These are phyloP conservation scores for Ophiothrix spiculata DNA, from an alignment of 35 echinoderm and acorn worm species.

Conservation along the genomic window DNA sequence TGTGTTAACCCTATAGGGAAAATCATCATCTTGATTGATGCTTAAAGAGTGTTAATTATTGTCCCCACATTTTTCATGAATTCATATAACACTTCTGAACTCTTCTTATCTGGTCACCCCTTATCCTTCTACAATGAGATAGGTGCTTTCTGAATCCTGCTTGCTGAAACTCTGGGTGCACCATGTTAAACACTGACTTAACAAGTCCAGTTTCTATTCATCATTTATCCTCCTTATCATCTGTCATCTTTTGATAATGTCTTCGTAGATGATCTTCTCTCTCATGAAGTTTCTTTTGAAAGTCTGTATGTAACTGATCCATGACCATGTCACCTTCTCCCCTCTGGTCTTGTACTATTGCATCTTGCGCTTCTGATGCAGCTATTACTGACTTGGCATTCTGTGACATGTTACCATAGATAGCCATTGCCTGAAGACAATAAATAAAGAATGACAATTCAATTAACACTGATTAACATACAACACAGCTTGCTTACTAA, in stretches of 20 bases:
- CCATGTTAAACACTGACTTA: too few relatives aligned
- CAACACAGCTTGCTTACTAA: background rate
- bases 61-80: too few relatives aligned
- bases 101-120: too few relatives aligned
- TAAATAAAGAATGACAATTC: background rate
- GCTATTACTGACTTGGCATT: background rate
- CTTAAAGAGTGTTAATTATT: too few relatives aligned
- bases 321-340: slow-evolving; percentile 1
- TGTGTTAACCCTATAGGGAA: too few relatives aligned
- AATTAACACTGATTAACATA: too few relatives aligned
- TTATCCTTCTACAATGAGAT: too few relatives aligned
- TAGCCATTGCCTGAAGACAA: slow-evolving; percentile 64
- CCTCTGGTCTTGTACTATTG: background rate
- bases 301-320: background rate
- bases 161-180: too few relatives aligned
- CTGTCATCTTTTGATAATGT: background rate
- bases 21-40: too few relatives aligned
- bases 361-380: background rate
- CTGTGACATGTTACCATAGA: slow-evolving; percentile 62
- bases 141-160: too few relatives aligned
- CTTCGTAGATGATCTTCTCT: slow-evolving; percentile 9
- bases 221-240: background rate
- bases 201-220: too few relatives aligned
- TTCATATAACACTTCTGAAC: too few relatives aligned
- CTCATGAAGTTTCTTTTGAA: slow-evolving; percentile 3